Base-by-base conservation (phyloP, 2,888 invertebrate genomes). In the Rotaria socialis region DNA sequence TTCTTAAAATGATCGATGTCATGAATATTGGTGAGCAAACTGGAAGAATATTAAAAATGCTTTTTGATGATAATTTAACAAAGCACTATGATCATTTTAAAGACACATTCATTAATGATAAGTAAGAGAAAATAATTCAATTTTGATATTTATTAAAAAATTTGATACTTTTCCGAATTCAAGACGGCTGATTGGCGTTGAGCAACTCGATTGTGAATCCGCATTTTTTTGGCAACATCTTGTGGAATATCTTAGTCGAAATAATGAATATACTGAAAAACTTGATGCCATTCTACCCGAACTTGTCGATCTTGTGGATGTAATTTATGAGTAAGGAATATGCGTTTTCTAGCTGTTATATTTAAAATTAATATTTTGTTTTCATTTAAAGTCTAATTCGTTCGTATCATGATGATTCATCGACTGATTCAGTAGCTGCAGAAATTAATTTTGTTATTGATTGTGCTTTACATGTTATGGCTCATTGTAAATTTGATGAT, bases 211-310 rank as follows among this genome's bases (percentile, higher is more conserved):
- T 80, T 80, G 80, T 47, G 80, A 80, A 80, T 47, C 80, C 0
- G 80, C 80, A n/a, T 80, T 80, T n/a, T 80, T 24, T n/a, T 80
- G 80, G 80, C 80, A 80, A 80, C 80, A 80, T 80, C 47, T 80
- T 22, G 80, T 47, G 2, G 47, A 47, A 47, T 80, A 47, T 47
- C n/a, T 80, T 10, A 47, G 47, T 43, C 47, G n/a, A 80, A 80
- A 47, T 80, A 19, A 80, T 47, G 80, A 80, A 11, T 24, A 47
- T 80, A 80, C 8, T 80, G 80, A 80, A 47, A 80, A 80, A 47
- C n/a, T 80, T 14, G 80, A 80, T 24, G 43, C 80, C 10, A 80
- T 80, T n/a, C 47, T 80, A 80, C 80, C 80, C 14, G 80, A 80
- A 47, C 80, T 80, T 47, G 47, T 47, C 14, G 80, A 80, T 80